A percentile compares a stretch with the other conserved stretches of the same genome.
Conservation (phyloP, 2,888 invertebrate species). For the Drosophila austrosaltans region DNA sequence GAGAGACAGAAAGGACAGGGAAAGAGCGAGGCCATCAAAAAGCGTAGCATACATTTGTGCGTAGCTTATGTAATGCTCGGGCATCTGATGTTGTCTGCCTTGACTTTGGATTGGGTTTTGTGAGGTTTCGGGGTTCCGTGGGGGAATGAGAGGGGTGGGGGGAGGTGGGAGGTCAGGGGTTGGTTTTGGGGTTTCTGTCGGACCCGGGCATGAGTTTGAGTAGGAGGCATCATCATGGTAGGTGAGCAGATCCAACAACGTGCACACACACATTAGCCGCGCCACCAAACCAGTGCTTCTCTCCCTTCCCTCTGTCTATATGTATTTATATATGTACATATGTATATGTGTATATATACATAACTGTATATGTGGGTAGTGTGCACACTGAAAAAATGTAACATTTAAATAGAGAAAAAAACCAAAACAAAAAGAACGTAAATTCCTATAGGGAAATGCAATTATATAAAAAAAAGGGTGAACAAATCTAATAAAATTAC, state of each 20-base stretch:
- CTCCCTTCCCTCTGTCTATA: background rate
- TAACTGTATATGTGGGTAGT: no score
- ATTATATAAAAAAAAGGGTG: background rate
- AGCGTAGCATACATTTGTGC: slow-evolving; percentile 74
- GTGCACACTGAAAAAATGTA: slow-evolving; percentile 2
- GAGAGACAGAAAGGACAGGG: slow-evolving; percentile 43
- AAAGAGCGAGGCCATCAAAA: slow-evolving; percentile 62
- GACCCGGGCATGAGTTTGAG: slow-evolving; percentile 37
- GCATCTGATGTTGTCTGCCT: slow-evolving; percentile 57
- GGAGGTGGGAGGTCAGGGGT: background rate
- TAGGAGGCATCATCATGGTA: slow-evolving; percentile 11
- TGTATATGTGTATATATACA: background rate
- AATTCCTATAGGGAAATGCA: background rate
- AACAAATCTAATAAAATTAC: background rate
- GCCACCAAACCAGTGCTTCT: slow-evolving; percentile 34
- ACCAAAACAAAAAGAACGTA: background rate
- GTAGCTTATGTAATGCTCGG: slow-evolving; percentile 68
- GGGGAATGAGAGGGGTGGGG: no score
- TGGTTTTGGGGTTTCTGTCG: slow-evolving; percentile 39
- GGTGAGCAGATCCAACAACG: slow-evolving; percentile 54
- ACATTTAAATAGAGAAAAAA: background rate
- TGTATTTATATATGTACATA: background rate
- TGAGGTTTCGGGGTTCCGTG: background rate
- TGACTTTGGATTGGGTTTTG: slow-evolving; percentile 55
- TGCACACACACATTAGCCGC: slow-evolving; percentile 75